These are phyloP conservation scores for Acleris sparsana DNA, from an alignment of 2,888 invertebrate species.

Conservation along the genomic window DNA sequence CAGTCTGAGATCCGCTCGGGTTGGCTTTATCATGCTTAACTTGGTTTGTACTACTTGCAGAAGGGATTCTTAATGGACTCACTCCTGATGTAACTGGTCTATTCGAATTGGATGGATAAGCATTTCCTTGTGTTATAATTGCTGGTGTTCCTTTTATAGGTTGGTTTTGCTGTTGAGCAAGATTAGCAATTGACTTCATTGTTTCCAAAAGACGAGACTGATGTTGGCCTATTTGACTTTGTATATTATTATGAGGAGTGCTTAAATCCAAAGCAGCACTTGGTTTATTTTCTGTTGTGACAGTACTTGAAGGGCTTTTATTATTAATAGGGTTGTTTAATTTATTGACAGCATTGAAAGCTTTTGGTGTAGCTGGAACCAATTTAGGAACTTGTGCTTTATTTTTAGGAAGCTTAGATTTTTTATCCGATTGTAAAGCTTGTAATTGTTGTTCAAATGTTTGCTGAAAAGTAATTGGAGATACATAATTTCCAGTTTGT, in stretches of 20 bases:
- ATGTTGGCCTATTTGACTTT: conserved; percentile 69
- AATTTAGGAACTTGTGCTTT: conserved; percentile 78
- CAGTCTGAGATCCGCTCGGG: conserved; percentile 49
- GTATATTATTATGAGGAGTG: conserved; percentile 73
- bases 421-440: conserved; percentile 71
- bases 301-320: conserved; percentile 52
- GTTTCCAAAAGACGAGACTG: conserved; percentile 78
- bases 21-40: conserved; percentile 65
- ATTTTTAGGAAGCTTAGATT: conserved; percentile 71
- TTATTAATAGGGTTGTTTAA: conserved; percentile 53
- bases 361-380: conserved; percentile 72
- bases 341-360: conserved; percentile 68
- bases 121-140: conserved; percentile 59
- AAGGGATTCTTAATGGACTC: conserved; percentile 66
- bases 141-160: conserved; percentile 62
- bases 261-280: conserved; percentile 77
- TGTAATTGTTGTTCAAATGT: conserved; percentile 79
- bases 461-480: conserved; percentile 80
- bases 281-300: conserved; percentile 59
- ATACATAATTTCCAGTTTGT: conserved; percentile 63
- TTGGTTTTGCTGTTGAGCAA: conserved; percentile 77
- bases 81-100: conserved; percentile 56
- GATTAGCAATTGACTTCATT: conserved; percentile 80
- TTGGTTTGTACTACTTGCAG: conserved; percentile 60
- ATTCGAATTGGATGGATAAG: conserved; percentile 60